phyloP scores from a whole-genome alignment of 2,113 vertebrate species.

The Calidris pygmaea region DNA sequence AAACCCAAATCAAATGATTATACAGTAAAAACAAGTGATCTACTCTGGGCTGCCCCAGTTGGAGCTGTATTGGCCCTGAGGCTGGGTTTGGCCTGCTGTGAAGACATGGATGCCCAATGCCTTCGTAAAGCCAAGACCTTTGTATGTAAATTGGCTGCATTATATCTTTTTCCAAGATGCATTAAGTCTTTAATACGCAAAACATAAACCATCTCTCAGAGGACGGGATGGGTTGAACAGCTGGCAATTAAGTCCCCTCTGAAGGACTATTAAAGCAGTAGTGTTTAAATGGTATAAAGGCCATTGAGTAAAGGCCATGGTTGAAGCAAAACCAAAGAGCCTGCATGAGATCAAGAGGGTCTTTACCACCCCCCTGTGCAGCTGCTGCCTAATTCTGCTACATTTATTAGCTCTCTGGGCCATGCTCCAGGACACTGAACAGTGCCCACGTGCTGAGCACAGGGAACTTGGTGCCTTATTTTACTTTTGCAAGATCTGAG shows the following conservation, averaged over 20 bases:
- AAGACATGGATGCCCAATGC: not conserved
- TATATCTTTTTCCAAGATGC: not conserved
- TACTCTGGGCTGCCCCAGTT: not conserved
- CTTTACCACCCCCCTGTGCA: not conserved
- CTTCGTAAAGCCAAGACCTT: not conserved
- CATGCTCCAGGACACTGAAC: rapidly evolving
- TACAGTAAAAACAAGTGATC: not conserved
- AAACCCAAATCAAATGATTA: not conserved
- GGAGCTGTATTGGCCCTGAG: not conserved
- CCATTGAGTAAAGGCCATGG: not conserved
- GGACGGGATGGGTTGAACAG: not conserved
- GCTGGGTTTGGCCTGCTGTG: not conserved
- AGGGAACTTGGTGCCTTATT: not conserved
- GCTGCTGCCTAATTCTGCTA: not conserved
- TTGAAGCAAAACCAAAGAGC: not conserved
- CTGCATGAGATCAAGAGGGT: not conserved
- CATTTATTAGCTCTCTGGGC: not conserved
- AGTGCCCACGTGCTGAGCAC: not conserved
- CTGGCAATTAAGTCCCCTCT: not conserved
- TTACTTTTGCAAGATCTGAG: not conserved
- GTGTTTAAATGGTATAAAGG: not conserved
- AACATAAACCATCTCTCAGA: not conserved
- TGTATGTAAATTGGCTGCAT: not conserved
- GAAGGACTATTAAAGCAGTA: not conserved
- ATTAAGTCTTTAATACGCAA: not conserved